phyloP scores from a whole-genome alignment of 2,797 vertebrate species.

The Lerista edwardsae region DNA sequence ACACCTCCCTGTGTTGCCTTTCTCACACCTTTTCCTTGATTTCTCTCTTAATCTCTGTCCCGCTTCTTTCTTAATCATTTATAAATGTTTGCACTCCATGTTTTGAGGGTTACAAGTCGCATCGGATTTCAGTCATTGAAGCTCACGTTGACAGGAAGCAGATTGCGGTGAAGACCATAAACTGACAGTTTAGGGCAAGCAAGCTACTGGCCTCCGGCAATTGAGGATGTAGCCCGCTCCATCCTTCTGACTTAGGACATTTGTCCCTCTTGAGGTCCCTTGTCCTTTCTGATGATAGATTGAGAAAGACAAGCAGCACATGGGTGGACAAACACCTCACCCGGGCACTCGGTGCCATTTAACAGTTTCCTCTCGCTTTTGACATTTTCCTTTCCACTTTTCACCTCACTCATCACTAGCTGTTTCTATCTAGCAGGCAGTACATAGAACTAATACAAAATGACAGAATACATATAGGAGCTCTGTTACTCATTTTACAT shows the following conservation, averaged over 20 bases:
- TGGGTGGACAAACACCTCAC: slow-evolving; percentile 84
- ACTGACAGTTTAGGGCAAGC: slow-evolving; percentile 77
- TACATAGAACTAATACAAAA: slow-evolving; percentile 72
- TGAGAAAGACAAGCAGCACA: slow-evolving; percentile 87
- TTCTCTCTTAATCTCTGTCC: slow-evolving; percentile 16
- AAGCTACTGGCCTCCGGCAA: slow-evolving; percentile 74
- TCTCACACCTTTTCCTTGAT: neutral
- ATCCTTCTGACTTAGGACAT: slow-evolving; percentile 67
- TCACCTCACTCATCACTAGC: slow-evolving; percentile 82
- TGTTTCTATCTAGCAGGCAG: slow-evolving; percentile 74
- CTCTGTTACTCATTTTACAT: slow-evolving; percentile 66
- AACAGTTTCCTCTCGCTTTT: slow-evolving; percentile 78
- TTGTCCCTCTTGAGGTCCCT: slow-evolving; percentile 81
- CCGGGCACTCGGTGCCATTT: slow-evolving; percentile 89
- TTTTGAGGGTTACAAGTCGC: slow-evolving; percentile 58
- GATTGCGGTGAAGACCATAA: slow-evolving; percentile 70
- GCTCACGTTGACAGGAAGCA: slow-evolving; percentile 74
- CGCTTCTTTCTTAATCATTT: slow-evolving; percentile 19
- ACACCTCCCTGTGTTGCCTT: neutral
- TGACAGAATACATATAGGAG: slow-evolving; percentile 73
- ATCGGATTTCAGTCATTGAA: slow-evolving; percentile 59
- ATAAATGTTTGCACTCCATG: slow-evolving; percentile 11
- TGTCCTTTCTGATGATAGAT: slow-evolving; percentile 86
- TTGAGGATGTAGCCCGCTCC: slow-evolving; percentile 59
- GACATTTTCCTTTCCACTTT: slow-evolving; percentile 80